Evolutionary conservation across 2,113 vertebrate species (phyloP).

Genomic region (Melanocharis versteri): DNA sequence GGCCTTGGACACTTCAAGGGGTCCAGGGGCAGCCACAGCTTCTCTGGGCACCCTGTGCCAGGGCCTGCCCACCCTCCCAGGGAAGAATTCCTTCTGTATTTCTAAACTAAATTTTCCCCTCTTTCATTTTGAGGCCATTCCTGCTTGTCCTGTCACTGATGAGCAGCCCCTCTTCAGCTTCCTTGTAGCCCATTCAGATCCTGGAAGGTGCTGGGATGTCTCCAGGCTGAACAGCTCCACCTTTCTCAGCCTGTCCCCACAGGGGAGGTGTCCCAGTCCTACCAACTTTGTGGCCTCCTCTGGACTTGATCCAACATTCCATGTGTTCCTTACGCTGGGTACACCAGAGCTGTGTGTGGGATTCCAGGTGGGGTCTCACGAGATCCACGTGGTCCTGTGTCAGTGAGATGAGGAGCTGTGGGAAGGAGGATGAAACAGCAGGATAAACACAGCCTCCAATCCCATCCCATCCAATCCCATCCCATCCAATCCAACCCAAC

Average conservation of each 20-base stretch:
- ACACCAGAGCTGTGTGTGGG: not conserved
- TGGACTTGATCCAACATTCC: not conserved
- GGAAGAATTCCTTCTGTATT: not conserved
- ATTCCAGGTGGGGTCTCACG: not conserved
- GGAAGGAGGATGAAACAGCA: not conserved
- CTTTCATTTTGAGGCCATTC: not conserved
- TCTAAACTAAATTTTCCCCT: not conserved
- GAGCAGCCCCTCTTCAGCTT: not conserved
- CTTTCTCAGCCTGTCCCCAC: not conserved
- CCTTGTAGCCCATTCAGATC: not conserved
- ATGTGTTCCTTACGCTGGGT: not conserved
- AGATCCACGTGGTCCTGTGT: not conserved
- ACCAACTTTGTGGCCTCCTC: rapidly evolving
- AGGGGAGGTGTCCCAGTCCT: not conserved
- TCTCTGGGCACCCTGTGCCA: not conserved
- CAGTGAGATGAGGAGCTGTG: not conserved
- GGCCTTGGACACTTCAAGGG: not conserved
- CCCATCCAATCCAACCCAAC: not conserved
- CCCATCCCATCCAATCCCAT: not conserved
- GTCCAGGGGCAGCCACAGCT: not conserved
- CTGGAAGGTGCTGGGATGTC: not conserved
- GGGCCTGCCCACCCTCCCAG: not conserved
- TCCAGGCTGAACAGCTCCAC: not conserved
- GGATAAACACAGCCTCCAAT: not conserved
- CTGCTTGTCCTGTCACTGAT: not conserved